Evolutionary conservation across 30 jellyfish, hydroid and myxozoan species (phyloP).

Genomic region (Chrysaora quinquecirrha): DNA sequence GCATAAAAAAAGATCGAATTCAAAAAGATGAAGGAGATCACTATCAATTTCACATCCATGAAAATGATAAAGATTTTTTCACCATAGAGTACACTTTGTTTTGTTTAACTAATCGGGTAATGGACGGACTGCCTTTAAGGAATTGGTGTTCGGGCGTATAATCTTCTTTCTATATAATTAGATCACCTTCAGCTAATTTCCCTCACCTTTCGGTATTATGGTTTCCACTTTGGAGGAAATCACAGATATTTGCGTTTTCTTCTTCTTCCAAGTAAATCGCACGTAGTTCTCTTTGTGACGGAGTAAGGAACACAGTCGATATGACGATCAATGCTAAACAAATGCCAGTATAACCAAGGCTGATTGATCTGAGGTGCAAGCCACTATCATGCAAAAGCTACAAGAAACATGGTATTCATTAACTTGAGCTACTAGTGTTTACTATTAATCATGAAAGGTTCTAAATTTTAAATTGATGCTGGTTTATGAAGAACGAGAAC

Average conservation of each 20-base stretch:
- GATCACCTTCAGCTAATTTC: neutral
- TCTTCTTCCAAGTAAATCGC: neutral
- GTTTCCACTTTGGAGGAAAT: neutral
- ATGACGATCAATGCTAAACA: conserved; percentile 32
- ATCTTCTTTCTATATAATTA: neutral
- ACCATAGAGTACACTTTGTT: too few relatives aligned
- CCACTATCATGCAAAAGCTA: conserved; percentile 89
- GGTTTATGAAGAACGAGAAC: too few relatives aligned
- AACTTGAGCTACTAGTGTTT: neutral
- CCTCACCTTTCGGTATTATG: conserved; percentile 18
- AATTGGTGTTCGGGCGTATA: too few relatives aligned
- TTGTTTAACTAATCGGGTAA: too few relatives aligned
- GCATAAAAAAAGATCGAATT: too few relatives aligned
- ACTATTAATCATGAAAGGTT: too few relatives aligned
- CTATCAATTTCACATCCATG: too few relatives aligned
- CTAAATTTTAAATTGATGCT: too few relatives aligned
- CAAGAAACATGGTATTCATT: neutral
- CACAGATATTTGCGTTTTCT: conserved; percentile 16
- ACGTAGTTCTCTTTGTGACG: conserved; percentile 33
- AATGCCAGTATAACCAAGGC: conserved; percentile 50
- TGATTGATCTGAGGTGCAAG: conserved; percentile 40
- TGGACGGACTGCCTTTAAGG: too few relatives aligned
- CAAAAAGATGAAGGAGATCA: too few relatives aligned
- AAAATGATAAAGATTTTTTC: too few relatives aligned
- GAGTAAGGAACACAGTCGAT: conserved; percentile 72